phyloP scores from a whole-genome alignment of 2,113 vertebrate genomes.

The Polypterus bichir region DNA sequence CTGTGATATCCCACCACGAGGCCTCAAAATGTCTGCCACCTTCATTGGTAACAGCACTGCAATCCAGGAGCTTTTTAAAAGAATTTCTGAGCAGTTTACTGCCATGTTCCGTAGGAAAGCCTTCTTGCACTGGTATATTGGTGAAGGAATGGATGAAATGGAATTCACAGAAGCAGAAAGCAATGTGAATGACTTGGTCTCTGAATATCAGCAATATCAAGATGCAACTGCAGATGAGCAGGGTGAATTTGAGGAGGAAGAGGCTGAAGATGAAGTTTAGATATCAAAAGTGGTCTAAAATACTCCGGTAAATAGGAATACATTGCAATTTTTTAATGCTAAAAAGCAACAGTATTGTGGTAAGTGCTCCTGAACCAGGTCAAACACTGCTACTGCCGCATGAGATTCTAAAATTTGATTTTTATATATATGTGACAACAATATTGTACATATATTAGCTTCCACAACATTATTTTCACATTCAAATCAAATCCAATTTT shows the following conservation, averaged over 20 bases:
- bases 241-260: neutral
- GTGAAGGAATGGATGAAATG: conserved; percentile 7
- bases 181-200: conserved; percentile 9
- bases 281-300: neutral
- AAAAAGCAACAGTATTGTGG: too few species aligned
- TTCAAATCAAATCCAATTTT: too few species aligned
- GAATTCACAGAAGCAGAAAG: conserved; percentile 8
- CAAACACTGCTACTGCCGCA: too few species aligned
- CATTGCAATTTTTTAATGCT: too few species aligned
- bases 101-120: conserved; percentile 18
- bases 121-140: conserved; percentile 3
- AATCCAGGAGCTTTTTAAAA: conserved; percentile 14
- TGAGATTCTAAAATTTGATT: too few species aligned
- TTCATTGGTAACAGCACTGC: conserved; percentile 17
- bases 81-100: conserved; percentile 12
- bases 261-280: neutral
- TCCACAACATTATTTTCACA: too few species aligned
- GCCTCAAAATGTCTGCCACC: conserved; percentile 15
- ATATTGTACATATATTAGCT: too few species aligned
- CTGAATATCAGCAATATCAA: conserved; percentile 8
- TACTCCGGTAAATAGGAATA: neutral
- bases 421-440: too few species aligned
- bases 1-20: neutral
- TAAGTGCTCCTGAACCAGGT: too few species aligned
- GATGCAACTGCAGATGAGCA: conserved; percentile 3